Conservation (phyloP, 2,888 invertebrate genomes). For the Lepeophtheirus nordmannii region DNA sequence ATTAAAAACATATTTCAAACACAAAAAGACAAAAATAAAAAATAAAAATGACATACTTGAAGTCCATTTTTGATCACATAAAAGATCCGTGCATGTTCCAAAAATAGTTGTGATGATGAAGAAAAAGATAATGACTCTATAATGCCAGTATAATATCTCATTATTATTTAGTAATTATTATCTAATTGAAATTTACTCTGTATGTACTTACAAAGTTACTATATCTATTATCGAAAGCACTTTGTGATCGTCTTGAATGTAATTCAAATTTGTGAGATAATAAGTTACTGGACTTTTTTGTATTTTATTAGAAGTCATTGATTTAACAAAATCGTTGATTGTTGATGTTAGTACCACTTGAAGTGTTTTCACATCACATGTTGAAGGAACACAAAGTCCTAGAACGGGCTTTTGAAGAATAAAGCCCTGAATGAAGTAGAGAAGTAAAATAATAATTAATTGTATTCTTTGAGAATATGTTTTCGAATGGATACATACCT, state of each 20-base stretch:
- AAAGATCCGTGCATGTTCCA: too few relatives aligned
- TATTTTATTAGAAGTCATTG: not conserved
- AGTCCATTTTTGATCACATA: too few relatives aligned
- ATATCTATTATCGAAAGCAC: not conserved
- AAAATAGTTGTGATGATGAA: too few relatives aligned
- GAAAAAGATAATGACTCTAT: too few relatives aligned
- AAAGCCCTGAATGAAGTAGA: not conserved
- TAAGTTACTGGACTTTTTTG: not conserved
- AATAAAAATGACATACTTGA: too few relatives aligned
- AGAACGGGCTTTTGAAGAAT: not conserved
- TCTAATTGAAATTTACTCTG: too few relatives aligned
- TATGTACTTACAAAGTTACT: not conserved
- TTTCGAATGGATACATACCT: not conserved
- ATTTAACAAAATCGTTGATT: not conserved
- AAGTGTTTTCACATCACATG: not conserved
- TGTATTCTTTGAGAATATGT: not conserved
- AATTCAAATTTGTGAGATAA: not conserved
- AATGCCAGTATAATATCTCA: too few relatives aligned
- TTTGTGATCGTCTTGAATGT: not conserved
- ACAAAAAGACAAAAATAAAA: not conserved
- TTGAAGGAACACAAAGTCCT: slow-evolving; percentile 9
- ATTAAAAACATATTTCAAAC: not conserved
- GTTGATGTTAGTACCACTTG: not conserved
- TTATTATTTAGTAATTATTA: too few relatives aligned
- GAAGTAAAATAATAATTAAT: not conserved